Percentiles rank a stretch among this genome's conserved stretches.
phyloP scores from a whole-genome alignment of 2,797 vertebrate genomes.

The Pygocentrus nattereri region DNA sequence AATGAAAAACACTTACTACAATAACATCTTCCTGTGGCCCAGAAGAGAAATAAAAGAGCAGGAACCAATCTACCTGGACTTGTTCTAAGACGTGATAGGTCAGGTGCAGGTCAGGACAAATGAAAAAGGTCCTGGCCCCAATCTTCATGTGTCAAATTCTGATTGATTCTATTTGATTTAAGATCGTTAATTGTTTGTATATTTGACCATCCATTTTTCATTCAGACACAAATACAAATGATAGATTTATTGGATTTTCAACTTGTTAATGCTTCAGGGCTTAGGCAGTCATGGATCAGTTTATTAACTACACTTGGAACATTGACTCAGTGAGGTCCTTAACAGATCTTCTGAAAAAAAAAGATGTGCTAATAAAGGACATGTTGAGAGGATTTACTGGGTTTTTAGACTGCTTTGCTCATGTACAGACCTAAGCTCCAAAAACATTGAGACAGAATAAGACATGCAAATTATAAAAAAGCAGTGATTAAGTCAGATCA shows the following conservation, averaged over 20 bases:
- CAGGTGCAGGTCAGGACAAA: constrained; percentile 10
- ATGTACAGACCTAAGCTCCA: too few relatives aligned
- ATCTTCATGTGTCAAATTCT: constrained; percentile 14
- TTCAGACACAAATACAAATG: constrained; percentile 30
- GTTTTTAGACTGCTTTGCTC: too few relatives aligned
- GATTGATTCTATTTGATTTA: constrained; percentile 44
- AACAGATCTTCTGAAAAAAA: too few relatives aligned
- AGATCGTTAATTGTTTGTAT: constrained; percentile 21
- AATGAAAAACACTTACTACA: constrained; percentile 47
- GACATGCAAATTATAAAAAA: too few relatives aligned
- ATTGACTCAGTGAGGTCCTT: neutral
- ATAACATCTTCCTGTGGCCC: constrained; percentile 34
- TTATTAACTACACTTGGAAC: constrained; percentile 24
- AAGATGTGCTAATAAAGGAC: too few relatives aligned
- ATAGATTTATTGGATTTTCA: constrained; percentile 37
- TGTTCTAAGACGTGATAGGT: constrained; percentile 11
- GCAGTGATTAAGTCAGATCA: too few relatives aligned
- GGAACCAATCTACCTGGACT: constrained; percentile 4
- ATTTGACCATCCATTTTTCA: constrained; percentile 33
- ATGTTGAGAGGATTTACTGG: too few relatives aligned
- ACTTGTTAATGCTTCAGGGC: constrained; percentile 6
- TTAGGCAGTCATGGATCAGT: constrained; percentile 27
- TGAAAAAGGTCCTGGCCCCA: neutral
- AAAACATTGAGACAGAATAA: too few relatives aligned
- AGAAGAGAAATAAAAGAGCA: constrained; percentile 39